A percentile compares a stretch with the other conserved stretches of the same genome.
Evolutionary conservation across 2,113 vertebrate species (phyloP).

Genomic region (Heteronetta atricapilla): DNA sequence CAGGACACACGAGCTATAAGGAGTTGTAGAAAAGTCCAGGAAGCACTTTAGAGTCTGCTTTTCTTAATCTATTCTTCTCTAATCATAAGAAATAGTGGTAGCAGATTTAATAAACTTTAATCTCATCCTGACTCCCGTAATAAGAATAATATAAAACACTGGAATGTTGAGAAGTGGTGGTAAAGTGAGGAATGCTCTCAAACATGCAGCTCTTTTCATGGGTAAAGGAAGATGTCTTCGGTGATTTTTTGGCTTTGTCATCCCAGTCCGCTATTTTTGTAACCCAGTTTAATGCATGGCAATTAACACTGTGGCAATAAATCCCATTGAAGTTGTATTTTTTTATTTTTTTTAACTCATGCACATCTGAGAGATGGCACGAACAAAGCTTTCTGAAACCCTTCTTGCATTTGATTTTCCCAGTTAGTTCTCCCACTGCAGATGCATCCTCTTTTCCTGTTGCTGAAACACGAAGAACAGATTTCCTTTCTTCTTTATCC

Average conservation of each 20-base stretch:
- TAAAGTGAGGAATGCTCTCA: slow-evolving; percentile 4
- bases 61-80: neutral
- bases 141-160: neutral
- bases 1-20: neutral
- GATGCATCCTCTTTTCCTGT: neutral
- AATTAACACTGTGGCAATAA: neutral
- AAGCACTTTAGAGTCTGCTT: neutral
- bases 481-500: neutral
- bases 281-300: neutral
- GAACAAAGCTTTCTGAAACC: neutral
- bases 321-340: neutral
- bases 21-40: neutral
- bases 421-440: neutral
- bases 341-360: too few relatives aligned
- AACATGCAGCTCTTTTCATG: neutral
- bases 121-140: neutral
- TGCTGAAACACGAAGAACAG: neutral
- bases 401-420: neutral
- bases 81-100: neutral
- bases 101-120: neutral
- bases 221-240: neutral
- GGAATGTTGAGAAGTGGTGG: neutral
- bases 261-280: neutral
- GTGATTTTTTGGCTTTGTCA: neutral
- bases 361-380: neutral